Base-by-base conservation (phyloP, 2,113 vertebrate genomes). In the Nerophis ophidion region DNA sequence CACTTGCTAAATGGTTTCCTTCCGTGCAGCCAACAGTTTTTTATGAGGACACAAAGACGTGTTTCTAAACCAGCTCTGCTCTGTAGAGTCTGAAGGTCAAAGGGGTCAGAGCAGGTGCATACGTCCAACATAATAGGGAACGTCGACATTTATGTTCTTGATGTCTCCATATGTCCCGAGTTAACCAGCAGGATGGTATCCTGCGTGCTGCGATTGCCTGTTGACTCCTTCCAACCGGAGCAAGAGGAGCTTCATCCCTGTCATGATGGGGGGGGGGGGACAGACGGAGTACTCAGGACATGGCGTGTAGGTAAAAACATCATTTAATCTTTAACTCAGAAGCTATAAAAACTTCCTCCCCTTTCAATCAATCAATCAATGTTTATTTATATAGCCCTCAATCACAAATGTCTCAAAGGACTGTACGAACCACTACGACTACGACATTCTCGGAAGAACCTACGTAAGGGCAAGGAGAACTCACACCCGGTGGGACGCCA, bases 151-250 rank as follows among this genome's bases (percentile, higher is more conserved):
- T 44, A 11, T 44, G 10, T 44, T 44, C 10, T 44, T 44, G 40
- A 44, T 11, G 12, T 44, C 16, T 65, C 65, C 72, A 70, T 70
- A 17, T 80, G 74, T 79, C 74, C 74, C 61, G 44, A 12, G 44
- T 77, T 78, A 75, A 75, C 61, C 49, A 55, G 69, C 66, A 66
- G 68, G 62, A 72, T 76, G 74, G 70, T 75, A 69, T 71, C 57
- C 59, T 68, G 68, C 56, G 54, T 72, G 70, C 71, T 77, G 66
- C 69, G 66, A 19, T 66, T 81, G 76, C n/a, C 77, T 67, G 78
- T 80, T 81, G 72, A 84, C 69, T 83, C 72, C 66, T 57, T 55
- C 67, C 57, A 62, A 65, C 54, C 56, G 36, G 54, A 60, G 45
- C 53, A 38, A 66, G 68, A 71, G 48, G 63, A 51, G 60, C 26